These are phyloP conservation scores for Toxonevra muliebris DNA, from an alignment of 2,888 invertebrate species.

Conservation along the genomic window DNA sequence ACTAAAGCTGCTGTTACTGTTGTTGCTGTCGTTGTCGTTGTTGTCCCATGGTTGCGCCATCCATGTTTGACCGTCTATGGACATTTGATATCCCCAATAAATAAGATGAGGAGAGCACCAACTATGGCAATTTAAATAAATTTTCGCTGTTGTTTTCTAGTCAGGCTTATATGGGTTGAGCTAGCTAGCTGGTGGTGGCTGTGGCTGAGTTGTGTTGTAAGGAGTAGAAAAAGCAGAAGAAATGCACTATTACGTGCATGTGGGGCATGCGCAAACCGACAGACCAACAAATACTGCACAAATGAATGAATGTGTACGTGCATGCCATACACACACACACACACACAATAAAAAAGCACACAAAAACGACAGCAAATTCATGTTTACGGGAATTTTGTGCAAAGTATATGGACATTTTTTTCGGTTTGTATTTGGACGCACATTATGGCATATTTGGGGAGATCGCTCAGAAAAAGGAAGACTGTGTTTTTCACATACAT, in stretches of 20 bases:
- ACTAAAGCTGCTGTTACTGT: slow-evolving; percentile 5
- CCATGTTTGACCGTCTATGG: slow-evolving; percentile 14
- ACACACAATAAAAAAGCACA: not conserved
- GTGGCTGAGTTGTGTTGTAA: not conserved
- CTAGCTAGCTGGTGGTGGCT: not conserved
- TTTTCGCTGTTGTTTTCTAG: slow-evolving; percentile 5
- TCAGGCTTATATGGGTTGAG: not conserved
- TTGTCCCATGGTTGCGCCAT: not conserved
- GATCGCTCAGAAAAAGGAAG: too few species aligned
- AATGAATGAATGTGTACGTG: not conserved
- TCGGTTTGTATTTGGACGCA: not conserved
- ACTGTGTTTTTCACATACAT: too few species aligned
- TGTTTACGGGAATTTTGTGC: slow-evolving; percentile 23
- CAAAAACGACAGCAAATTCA: slow-evolving; percentile 4
- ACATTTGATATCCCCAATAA: slow-evolving; percentile 23
- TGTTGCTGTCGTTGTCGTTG: not conserved
- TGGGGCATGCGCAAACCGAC: not conserved
- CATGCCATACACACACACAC: not conserved
- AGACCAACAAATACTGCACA: not conserved
- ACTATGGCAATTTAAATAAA: slow-evolving; percentile 24
- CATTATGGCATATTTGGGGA: too few species aligned
- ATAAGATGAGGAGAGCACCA: not conserved
- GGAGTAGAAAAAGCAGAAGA: not conserved
- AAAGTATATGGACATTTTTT: slow-evolving; percentile 9
- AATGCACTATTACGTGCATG: not conserved